These are phyloP conservation scores for Melanophora roralis DNA, from an alignment of 2,888 invertebrate species.

Conservation along the genomic window DNA sequence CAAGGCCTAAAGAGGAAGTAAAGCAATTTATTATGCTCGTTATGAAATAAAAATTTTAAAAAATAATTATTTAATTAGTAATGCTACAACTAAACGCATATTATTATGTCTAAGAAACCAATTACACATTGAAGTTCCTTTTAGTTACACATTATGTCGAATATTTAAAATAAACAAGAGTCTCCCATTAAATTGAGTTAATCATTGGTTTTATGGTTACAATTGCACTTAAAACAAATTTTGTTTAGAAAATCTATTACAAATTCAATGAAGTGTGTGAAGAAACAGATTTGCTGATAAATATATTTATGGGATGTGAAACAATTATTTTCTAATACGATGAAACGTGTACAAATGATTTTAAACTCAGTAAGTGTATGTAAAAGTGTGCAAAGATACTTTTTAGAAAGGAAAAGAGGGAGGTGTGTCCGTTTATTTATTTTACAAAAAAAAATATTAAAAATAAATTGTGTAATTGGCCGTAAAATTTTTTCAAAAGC, in stretches of 20 bases:
- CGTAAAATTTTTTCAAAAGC: constrained; percentile 56
- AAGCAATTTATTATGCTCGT: no score
- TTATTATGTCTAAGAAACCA: neutral
- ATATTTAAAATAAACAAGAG: neutral
- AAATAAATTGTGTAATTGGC: constrained; percentile 58
- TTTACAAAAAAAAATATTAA: neutral
- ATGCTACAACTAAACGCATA: neutral
- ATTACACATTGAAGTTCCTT: neutral
- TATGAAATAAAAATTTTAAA: no score
- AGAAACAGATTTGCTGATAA: constrained; percentile 44
- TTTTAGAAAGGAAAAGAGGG: neutral
- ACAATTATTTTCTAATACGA: constrained; percentile 44
- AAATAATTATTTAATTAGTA: no score
- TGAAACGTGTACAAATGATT: neutral
- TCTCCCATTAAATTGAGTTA: constrained; percentile 25
- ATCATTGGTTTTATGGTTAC: constrained; percentile 31
- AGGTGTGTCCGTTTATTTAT: constrained; percentile 56
- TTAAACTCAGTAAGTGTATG: neutral
- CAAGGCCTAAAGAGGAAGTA: no score
- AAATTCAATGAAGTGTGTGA: constrained; percentile 54
- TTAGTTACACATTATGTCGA: neutral
- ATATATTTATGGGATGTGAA: constrained; percentile 43
- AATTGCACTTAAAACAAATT: constrained; percentile 35
- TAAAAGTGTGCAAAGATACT: neutral
- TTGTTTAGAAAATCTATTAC: constrained; percentile 38